Evolutionary conservation across 2,888 invertebrate genomes (phyloP).

Genomic region (Cataglyphis altisquamis): DNA sequence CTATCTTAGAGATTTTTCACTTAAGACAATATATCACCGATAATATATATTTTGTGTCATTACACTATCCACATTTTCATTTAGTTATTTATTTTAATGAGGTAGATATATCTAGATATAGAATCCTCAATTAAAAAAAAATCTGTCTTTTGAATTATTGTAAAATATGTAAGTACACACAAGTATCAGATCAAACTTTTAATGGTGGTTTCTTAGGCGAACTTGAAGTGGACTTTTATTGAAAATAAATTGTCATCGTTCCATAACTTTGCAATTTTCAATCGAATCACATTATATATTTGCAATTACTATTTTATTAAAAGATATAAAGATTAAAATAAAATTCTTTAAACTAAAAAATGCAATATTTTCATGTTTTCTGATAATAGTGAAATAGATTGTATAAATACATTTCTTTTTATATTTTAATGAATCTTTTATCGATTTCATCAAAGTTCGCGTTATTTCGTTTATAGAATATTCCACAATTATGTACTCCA

Average conservation of each 20-base stretch:
- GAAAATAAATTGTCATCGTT: neutral
- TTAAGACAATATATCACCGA: neutral
- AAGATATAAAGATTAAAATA: neutral
- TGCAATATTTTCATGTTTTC: neutral
- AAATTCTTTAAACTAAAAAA: slow-evolving; percentile 12
- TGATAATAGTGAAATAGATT: neutral
- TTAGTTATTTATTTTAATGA: slow-evolving; percentile 1
- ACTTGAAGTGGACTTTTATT: neutral
- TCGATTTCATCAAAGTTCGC: slow-evolving; percentile 17
- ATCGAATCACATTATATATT: neutral
- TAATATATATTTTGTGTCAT: slow-evolving; percentile 2
- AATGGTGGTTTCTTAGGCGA: neutral
- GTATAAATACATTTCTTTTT: neutral
- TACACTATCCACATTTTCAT: neutral
- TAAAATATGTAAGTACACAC: neutral
- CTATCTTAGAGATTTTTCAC: slow-evolving; percentile 7
- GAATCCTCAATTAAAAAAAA: neutral
- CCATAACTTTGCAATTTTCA: neutral
- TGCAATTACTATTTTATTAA: slow-evolving; percentile 12
- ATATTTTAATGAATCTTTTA: slow-evolving; percentile 20
- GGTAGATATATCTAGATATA: neutral
- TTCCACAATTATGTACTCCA: slow-evolving; percentile 10
- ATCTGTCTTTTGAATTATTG: neutral
- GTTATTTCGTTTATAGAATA: slow-evolving; percentile 22
- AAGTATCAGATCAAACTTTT: neutral